These are phyloP conservation scores for Laodelphax striatellus DNA, from an alignment of 1,140 invertebrate genomes.

Conservation along the genomic window DNA sequence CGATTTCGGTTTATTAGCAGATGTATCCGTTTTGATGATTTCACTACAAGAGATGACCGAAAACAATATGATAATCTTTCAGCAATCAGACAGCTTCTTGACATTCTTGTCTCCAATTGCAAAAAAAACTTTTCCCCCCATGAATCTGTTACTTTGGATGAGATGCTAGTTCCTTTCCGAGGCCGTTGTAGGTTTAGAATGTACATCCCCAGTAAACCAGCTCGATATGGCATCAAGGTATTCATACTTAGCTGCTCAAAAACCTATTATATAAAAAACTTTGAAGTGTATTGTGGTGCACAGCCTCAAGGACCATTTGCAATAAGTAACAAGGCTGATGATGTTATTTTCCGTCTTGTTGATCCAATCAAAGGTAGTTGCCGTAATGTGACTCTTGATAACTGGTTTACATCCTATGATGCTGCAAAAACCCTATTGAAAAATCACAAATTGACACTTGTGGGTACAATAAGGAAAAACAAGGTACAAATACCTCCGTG, in stretches of 20 bases:
- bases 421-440: slow-evolving; percentile 24
- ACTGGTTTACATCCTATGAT: slow-evolving; percentile 29
- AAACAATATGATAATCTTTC: too few species aligned
- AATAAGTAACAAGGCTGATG: slow-evolving; percentile 21
- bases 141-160: slow-evolving; percentile 26
- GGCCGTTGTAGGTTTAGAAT: slow-evolving; percentile 30
- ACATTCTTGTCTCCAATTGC: too few species aligned
- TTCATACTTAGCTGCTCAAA: slow-evolving; percentile 26
- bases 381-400: slow-evolving; percentile 31
- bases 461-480: slow-evolving; percentile 31
- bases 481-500: slow-evolving; percentile 28
- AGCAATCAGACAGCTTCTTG: too few species aligned
- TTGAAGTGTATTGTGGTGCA: slow-evolving; percentile 24
- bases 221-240: slow-evolving; percentile 31
- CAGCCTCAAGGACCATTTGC: slow-evolving; percentile 28
- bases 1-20: too few species aligned
- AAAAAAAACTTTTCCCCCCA: too few species aligned
- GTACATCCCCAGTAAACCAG: slow-evolving; percentile 32
- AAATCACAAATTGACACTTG: slow-evolving; percentile 27
- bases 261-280: slow-evolving; percentile 26
- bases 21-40: too few species aligned
- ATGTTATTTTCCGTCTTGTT: slow-evolving; percentile 28
- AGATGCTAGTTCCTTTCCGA: slow-evolving; percentile 28
- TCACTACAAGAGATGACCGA: too few species aligned
- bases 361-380: slow-evolving; percentile 26